Base-by-base conservation (phyloP, 2,797 vertebrate genomes). In the Anguilla marmorata region DNA sequence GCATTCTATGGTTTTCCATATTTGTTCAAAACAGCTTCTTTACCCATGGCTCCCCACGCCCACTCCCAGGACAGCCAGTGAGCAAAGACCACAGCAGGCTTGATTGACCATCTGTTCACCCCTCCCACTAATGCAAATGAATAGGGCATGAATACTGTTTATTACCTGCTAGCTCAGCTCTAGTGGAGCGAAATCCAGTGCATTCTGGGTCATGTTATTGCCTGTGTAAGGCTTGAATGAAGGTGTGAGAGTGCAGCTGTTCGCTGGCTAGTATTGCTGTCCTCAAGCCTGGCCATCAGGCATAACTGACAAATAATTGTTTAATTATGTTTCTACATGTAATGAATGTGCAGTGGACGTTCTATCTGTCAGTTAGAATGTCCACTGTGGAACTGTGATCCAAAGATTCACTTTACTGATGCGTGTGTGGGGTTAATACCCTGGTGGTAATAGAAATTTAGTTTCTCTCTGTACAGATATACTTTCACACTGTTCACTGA, bases 141-240 rank as follows among this genome's bases (percentile, higher is more conserved):
- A 74, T 16, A 74, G 69, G 69, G 37, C 76, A 48, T 80, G 76
- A 41, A 52, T 83, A 50, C 79, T 76, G 72, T 41, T 76, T 24
- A 52, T 50, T 83, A 83, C 41, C 45, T 50, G 79, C 45, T 50
- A 37, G 41, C n/a, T 83, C 41, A 83, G 45, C 79, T 52, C 19
- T 8, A 83, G 79, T 16, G 45, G 45, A 33, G 19, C 2, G 24
- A 80, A 52, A 52, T 33, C 2, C 0, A 45, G 14, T 52, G 48
- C 27, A 45, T 37, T 80, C 30, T 48, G 41, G 21, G 21, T 7
- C 37, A 48, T 80, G 37, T 19, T 80, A 41, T 45, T 41, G 41
- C 76, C 30, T 21, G 33, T 9, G 7, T 19, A 52, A 37, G 21
- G 45, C 79, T 83, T 50, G 19, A 27, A 45, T 3, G 24, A 83